Percentiles rank a stretch among this genome's conserved stretches.
Evolutionary conservation across 2,888 invertebrate genomes (phyloP).

Genomic region (Caenorhabditis sulstoni): DNA sequence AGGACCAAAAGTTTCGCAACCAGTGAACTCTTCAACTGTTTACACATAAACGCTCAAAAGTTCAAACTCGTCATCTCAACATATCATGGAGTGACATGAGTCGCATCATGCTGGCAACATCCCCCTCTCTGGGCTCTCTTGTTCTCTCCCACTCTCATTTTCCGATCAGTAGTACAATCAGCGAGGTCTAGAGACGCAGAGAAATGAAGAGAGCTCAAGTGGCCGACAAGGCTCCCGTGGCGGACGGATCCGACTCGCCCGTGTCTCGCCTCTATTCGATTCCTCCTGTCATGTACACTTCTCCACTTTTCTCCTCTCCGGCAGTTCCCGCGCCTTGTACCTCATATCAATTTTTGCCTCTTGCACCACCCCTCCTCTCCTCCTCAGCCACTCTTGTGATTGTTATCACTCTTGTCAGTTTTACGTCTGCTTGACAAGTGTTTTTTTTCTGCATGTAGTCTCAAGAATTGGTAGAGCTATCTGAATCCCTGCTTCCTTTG

Average conservation of each 20-base stretch:
- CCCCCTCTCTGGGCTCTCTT: neutral
- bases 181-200: constrained; percentile 32
- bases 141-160: neutral
- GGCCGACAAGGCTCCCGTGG: constrained; percentile 44
- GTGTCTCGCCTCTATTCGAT: constrained; percentile 19
- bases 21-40: neutral
- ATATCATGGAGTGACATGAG: too few relatives aligned
- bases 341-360: constrained; percentile 26
- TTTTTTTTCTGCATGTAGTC: too few relatives aligned
- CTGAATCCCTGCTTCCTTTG: too few relatives aligned
- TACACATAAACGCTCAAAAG: neutral
- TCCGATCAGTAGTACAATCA: constrained; percentile 45
- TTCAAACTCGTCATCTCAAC: neutral
- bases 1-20: too few relatives aligned
- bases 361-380: neutral
- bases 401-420: neutral
- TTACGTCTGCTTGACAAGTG: neutral
- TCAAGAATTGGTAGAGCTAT: neutral
- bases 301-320: constrained; percentile 11
- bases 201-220: constrained; percentile 40
- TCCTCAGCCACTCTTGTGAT: neutral
- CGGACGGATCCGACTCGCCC: constrained; percentile 20
- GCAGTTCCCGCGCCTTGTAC: constrained; percentile 30
- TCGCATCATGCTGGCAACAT: too few relatives aligned
- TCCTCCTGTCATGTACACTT: constrained; percentile 42